Evolutionary conservation across 1,140 invertebrate species (phyloP).

Genomic region (Steinernema khuongi): DNA sequence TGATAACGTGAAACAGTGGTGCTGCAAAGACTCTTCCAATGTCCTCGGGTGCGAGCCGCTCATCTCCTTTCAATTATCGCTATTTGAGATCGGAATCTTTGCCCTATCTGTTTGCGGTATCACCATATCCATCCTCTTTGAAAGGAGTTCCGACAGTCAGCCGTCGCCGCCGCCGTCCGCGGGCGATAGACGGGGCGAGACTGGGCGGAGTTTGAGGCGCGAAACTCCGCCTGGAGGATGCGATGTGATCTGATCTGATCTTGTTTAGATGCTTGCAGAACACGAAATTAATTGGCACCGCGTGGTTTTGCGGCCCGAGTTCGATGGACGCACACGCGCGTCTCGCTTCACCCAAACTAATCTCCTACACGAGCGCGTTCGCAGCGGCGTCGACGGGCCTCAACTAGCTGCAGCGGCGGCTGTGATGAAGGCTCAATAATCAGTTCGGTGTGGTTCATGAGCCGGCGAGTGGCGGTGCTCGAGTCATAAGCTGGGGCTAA

Average conservation of each 20-base stretch:
- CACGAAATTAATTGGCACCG: background rate
- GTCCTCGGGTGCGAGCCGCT: too few relatives aligned
- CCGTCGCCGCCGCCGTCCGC: too few relatives aligned
- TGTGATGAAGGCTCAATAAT: conserved; percentile 17
- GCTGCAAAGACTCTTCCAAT: too few relatives aligned
- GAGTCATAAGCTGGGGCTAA: conserved; percentile 11
- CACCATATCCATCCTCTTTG: too few relatives aligned
- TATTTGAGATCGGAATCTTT: too few relatives aligned
- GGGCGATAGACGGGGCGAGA: too few relatives aligned
- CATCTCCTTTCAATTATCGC: too few relatives aligned
- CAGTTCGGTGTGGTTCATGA: conserved; percentile 16
- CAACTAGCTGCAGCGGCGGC: conserved; percentile 14
- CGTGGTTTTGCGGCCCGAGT: conserved; percentile 9
- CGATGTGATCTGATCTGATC: conserved; percentile 10
- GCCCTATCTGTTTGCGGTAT: too few relatives aligned
- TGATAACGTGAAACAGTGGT: conserved; percentile 12
- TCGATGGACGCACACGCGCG: conserved; percentile 11
- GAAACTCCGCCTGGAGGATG: background rate
- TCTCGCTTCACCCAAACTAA: conserved; percentile 7
- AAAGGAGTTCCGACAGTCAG: too few relatives aligned
- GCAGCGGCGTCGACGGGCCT: conserved; percentile 9
- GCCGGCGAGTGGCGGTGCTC: conserved; percentile 11
- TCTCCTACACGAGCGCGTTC: conserved; percentile 14
- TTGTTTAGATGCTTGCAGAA: background rate
- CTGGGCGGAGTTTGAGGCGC: too few relatives aligned